Evolutionary conservation across 2,797 vertebrate genomes (phyloP), one percentile per base, ranked within the genome.

Genomic region (Pangasius macronema): DNA sequence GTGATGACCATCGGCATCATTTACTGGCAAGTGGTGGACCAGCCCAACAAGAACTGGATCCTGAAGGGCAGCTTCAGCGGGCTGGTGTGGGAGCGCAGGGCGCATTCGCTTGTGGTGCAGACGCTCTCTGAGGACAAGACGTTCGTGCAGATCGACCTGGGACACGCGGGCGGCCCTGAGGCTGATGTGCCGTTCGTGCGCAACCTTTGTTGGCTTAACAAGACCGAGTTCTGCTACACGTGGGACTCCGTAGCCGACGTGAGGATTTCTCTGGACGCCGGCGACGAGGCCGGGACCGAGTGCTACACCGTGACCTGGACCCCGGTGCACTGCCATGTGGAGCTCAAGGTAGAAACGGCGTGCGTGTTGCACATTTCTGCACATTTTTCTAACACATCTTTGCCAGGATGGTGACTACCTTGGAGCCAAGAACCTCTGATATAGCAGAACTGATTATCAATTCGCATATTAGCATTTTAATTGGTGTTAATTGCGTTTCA

Each of bases 1-100:
- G 94, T 97, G 72, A 97, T 98, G 97, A 98, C 97, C 87, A 98
- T 98, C 82, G 97, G 97, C 90, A 98, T 98, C 93, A 98, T 98
- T 89, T 98, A 98, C 88, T 98, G 97, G 97, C 97, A 98, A 96
- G 97, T 98, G 46, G 95, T 97, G 95, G 97, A 98, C 94, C 97
- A 97, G 96, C 90, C 97, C 3, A 96, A 96, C 88, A 97, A 97
- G 91, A 96, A 97, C 95, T 98, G 97, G 97, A 96, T 98, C 94
- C 95, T 98, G 90, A 96, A 95, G 88, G 97, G 97, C 73, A 95
- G 93, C 2, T 92, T 92, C 0, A 97, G 96, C 1, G 97, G 97
- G 91, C 92, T 98, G 88, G 96, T 97, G 89, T 98, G 97, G 97
- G 97, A 98, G 93, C 95, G 96, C 83, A 95, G 95, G 79, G 95